Evolutionary conservation across 2,888 invertebrate genomes (phyloP).

Genomic region (Omphaloscelis lunosa): DNA sequence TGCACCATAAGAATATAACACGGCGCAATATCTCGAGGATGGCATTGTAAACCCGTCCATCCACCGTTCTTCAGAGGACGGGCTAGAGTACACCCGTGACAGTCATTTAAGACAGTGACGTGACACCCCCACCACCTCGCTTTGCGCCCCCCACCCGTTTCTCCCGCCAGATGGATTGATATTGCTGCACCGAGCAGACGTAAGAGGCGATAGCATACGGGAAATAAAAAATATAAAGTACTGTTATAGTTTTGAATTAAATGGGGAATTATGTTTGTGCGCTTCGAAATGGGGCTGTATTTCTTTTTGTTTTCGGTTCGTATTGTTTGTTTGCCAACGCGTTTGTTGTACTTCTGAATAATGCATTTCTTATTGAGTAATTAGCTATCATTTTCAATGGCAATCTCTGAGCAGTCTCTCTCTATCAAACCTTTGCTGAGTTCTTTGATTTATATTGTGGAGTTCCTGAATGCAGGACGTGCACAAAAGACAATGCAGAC

Average conservation of each 20-base stretch:
- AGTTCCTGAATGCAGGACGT: constrained; percentile 1
- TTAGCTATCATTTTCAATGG: constrained; percentile 8
- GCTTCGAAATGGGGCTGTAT: constrained; percentile 42
- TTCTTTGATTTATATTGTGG: constrained; percentile 9
- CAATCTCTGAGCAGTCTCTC: neutral
- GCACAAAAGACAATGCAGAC: constrained; percentile 22
- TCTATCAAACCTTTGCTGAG: constrained; percentile 25
- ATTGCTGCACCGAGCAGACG: constrained; percentile 88
- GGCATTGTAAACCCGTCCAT: constrained; percentile 85
- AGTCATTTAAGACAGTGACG: constrained; percentile 90
- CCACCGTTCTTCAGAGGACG: constrained; percentile 86
- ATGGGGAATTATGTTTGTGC: constrained; percentile 60
- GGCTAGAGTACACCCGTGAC: constrained; percentile 88
- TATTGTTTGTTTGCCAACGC: constrained; percentile 30
- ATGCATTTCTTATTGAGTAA: constrained; percentile 18
- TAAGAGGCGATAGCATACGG: constrained; percentile 89
- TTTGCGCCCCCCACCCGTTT: constrained; percentile 61
- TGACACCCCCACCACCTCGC: constrained; percentile 77
- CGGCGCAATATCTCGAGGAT: constrained; percentile 84
- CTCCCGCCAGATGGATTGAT: constrained; percentile 89
- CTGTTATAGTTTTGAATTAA: constrained; percentile 71
- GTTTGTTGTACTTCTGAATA: constrained; percentile 29
- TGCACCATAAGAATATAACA: constrained; percentile 82
- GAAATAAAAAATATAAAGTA: constrained; percentile 78
- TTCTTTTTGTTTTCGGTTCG: constrained; percentile 44